These are phyloP conservation scores for Macroteleia sp. DNA, from an alignment of 2,888 invertebrate genomes.

Conservation along the genomic window DNA sequence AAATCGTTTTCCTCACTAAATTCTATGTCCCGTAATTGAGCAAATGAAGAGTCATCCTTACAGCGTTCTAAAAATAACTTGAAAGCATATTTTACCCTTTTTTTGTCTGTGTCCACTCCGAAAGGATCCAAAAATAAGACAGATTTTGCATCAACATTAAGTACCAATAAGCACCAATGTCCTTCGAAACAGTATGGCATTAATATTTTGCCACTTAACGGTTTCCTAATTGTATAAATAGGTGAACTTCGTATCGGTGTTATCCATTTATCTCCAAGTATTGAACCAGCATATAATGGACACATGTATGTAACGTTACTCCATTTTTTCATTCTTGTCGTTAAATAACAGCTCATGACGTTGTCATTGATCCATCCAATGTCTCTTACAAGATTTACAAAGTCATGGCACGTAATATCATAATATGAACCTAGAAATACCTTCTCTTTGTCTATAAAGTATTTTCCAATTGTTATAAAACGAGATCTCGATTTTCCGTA, in stretches of 20 bases:
- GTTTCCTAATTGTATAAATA: background rate
- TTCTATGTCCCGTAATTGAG: background rate
- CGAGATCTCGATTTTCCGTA: background rate
- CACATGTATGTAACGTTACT: background rate
- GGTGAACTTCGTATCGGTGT: background rate
- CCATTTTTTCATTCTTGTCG: constrained; percentile 3
- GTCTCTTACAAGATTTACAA: background rate
- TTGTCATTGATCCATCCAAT: background rate
- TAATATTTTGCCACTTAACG: background rate
- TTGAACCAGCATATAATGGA: background rate
- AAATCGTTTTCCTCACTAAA: background rate
- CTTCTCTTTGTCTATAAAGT: background rate
- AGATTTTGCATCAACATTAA: background rate
- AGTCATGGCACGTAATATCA: background rate
- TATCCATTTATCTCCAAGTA: background rate
- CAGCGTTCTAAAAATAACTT: no score
- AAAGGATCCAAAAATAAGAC: no score
- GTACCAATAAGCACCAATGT: constrained; percentile 4
- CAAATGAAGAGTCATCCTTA: background rate
- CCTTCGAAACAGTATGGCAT: constrained; percentile 15
- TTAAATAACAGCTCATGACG: background rate
- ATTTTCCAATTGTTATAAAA: background rate
- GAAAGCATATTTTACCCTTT: background rate
- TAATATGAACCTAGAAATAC: background rate
- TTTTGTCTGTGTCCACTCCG: background rate